Percentiles rank a stretch among this genome's conserved stretches.
phyloP scores from a whole-genome alignment of 2,888 invertebrate genomes.

The Trachelus stipa region DNA sequence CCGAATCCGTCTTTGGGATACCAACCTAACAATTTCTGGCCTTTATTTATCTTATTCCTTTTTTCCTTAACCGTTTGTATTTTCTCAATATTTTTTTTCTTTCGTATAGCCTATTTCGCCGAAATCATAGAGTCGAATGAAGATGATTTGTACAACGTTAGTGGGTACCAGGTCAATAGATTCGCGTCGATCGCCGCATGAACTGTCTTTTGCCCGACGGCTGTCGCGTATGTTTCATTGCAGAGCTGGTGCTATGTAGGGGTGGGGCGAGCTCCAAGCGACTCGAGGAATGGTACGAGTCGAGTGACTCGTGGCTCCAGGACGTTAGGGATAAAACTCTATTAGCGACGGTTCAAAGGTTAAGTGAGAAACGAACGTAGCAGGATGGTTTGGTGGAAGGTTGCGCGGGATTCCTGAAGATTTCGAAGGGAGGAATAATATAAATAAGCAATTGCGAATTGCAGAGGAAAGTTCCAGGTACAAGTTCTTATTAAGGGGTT shows the following conservation, averaged over 20 bases:
- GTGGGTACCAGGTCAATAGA: not conserved
- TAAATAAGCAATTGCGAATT: constrained; percentile 31
- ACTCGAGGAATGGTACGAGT: not conserved
- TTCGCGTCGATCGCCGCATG: not conserved
- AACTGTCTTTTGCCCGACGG: not conserved
- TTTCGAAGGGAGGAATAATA: constrained; percentile 12
- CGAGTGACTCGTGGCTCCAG: not conserved
- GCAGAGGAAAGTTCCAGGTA: not conserved
- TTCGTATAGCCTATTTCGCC: not conserved
- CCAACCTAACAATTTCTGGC: not conserved
- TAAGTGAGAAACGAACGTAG: constrained; percentile 30
- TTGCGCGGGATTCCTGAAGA: not conserved
- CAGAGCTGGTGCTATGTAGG: not conserved
- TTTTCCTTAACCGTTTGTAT: not conserved
- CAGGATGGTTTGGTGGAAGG: not conserved
- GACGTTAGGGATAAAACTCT: constrained; percentile 29
- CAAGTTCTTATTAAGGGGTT: not conserved
- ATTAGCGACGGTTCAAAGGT: constrained; percentile 38
- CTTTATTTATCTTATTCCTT: not conserved
- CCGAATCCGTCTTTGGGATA: not conserved
- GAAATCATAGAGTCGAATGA: not conserved
- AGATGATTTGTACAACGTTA: too few relatives aligned
- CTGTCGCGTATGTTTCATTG: not conserved
- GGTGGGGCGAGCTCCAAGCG: too few relatives aligned
- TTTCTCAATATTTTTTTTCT: not conserved